These are phyloP conservation scores for Mirza zaza DNA, from an alignment of 2,113 vertebrate genomes.

Conservation along the genomic window DNA sequence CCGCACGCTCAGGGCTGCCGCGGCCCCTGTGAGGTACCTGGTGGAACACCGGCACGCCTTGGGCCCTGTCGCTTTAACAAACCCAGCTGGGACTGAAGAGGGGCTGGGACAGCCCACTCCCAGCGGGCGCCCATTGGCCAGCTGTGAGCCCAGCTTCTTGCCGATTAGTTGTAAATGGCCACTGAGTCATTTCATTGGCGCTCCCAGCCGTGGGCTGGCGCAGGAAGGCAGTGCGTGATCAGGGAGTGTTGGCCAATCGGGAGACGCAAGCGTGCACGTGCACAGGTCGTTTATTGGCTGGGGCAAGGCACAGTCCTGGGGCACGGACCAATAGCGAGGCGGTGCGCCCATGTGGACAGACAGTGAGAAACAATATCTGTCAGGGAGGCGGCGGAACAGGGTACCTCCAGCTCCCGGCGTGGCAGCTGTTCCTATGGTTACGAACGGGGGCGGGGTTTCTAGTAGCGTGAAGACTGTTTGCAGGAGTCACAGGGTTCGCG, in stretches of 20 bases:
- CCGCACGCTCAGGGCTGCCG: background rate
- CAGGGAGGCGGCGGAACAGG: background rate
- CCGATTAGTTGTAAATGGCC: constrained; percentile 52
- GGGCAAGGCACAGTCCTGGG: background rate
- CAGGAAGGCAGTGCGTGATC: constrained; percentile 80
- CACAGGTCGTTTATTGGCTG: constrained; percentile 77
- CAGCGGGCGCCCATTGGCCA: constrained; percentile 48
- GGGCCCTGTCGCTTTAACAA: constrained; percentile 78
- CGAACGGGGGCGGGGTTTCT: constrained; percentile 31
- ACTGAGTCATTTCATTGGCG: constrained; percentile 64
- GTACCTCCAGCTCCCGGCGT: rapidly evolving
- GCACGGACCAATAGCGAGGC: constrained; percentile 67
- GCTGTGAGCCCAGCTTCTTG: background rate
- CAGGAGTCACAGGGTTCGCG: rapidly evolving
- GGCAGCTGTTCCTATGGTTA: constrained; percentile 59
- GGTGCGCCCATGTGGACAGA: constrained; percentile 82
- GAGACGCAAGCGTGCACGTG: constrained; percentile 74
- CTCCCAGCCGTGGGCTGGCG: background rate
- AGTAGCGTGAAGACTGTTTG: rapidly evolving
- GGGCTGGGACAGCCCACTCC: constrained; percentile 55
- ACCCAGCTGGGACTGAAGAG: background rate
- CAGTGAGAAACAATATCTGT: constrained; percentile 79
- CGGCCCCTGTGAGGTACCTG: background rate
- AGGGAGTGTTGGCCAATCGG: constrained; percentile 61
- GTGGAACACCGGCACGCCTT: background rate